Base-by-base conservation (phyloP, 2,888 invertebrate species). In the Noctua fimbriata region DNA sequence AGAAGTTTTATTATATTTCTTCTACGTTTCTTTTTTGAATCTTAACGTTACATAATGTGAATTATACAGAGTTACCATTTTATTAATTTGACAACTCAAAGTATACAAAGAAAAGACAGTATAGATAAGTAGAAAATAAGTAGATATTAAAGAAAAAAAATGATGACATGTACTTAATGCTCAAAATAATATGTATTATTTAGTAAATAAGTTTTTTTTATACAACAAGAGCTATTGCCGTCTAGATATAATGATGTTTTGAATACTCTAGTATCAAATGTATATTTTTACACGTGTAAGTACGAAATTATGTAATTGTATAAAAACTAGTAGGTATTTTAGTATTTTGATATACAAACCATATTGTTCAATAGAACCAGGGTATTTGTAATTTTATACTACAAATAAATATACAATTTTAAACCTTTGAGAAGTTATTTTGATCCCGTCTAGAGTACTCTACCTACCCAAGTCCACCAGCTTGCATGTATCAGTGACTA, bases 51-150 rank as follows among this genome's bases (percentile, higher is more conserved):
- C 10, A 60, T 14, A 67, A 24, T 67, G 67, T 82, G 60, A 76
- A 80, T 36, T 76, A 69, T 44, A 73, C 24, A 82, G 60, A 82
- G 85, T 84, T 83, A 83, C 85, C 85, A 83, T 71, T 81, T 77
- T 36, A n/a, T 28, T 41, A 28, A 47, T 32, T 44, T 44, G 58
- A 66, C 65, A 72, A 75, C 36, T 85, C 63, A 75, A 69, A 49
- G 32, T 79, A 74, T 52, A 65, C 69, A 47, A 60, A 65, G n/a
- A 71, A 47, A 69, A 55, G 72, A 69, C 41, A 81, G 52, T 69
- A 7, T 63, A 63, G 44, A n/a, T 32, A n/a, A 7, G 36, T 82
- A 82, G n/a, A 24, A 24, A 28, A 60, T 83, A 80, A 63, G 69
- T 77, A 75, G 49, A 16, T 41, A 52, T 5, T 52, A 16, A 52